These are phyloP conservation scores for Epinotia brunnichana DNA, from an alignment of 2,888 invertebrate species.

Conservation along the genomic window DNA sequence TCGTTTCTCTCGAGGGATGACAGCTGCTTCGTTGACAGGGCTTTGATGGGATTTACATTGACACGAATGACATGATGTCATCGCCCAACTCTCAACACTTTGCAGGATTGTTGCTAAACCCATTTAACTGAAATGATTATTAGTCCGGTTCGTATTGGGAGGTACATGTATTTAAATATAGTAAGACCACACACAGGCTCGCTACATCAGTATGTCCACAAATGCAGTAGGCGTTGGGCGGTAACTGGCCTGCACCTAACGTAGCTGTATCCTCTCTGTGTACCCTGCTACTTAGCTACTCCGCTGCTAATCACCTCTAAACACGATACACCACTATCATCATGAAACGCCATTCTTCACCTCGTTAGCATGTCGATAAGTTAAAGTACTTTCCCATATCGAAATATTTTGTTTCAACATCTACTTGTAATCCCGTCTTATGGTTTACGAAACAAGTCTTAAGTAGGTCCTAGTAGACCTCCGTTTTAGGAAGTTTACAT, in stretches of 20 bases:
- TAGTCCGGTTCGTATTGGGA: slow-evolving; percentile 10
- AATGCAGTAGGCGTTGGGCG: slow-evolving; percentile 68
- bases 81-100: slow-evolving; percentile 10
- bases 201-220: slow-evolving; percentile 68
- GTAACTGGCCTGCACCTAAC: slow-evolving; percentile 57
- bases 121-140: not conserved
- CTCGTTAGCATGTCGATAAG: slow-evolving; percentile 73
- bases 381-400: slow-evolving; percentile 65
- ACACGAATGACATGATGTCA: slow-evolving; percentile 28
- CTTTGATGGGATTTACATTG: slow-evolving; percentile 19
- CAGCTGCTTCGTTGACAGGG: slow-evolving; percentile 38
- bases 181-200: slow-evolving; percentile 69
- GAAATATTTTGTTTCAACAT: slow-evolving; percentile 54
- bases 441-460: slow-evolving; percentile 17
- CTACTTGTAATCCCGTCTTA: slow-evolving; percentile 30
- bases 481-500: slow-evolving; percentile 26
- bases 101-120: slow-evolving; percentile 2
- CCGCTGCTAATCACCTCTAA: slow-evolving; percentile 73
- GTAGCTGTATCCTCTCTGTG: slow-evolving; percentile 62
- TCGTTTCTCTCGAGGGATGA: slow-evolving; percentile 56
- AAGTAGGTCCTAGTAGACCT: slow-evolving; percentile 27
- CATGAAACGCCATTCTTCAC: slow-evolving; percentile 75
- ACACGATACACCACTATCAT: slow-evolving; percentile 72
- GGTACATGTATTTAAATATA: slow-evolving; percentile 45
- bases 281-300: slow-evolving; percentile 68